Evolutionary conservation across 2,888 invertebrate species (phyloP).

Genomic region (Heliconius hortense): DNA sequence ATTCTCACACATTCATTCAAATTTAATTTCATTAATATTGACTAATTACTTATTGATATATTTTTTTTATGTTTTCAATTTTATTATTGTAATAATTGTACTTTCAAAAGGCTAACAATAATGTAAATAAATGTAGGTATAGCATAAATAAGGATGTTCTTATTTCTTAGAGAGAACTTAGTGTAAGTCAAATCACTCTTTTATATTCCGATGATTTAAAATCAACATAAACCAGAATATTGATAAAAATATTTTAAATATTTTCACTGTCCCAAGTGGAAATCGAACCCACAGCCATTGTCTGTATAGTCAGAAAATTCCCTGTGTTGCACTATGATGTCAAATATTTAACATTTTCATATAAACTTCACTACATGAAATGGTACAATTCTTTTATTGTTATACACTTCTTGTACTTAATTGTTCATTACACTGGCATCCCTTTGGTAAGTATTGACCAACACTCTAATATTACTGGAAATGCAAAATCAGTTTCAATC

Average conservation of each 20-base stretch:
- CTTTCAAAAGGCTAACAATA: background rate
- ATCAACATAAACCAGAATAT: background rate
- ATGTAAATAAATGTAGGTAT: background rate
- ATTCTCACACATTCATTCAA: background rate
- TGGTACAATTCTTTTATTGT: background rate
- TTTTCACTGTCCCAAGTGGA: background rate
- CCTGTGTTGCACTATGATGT: background rate
- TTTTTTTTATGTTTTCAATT: background rate
- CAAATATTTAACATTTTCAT: background rate
- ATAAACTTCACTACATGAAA: conserved; percentile 1
- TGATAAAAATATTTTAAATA: background rate
- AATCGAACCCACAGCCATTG: background rate
- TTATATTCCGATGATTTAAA: background rate
- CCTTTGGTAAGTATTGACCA: conserved; percentile 22
- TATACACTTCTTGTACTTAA: background rate
- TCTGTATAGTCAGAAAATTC: background rate
- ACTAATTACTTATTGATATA: background rate
- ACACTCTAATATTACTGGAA: conserved; percentile 25
- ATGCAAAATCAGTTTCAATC: conserved; percentile 22
- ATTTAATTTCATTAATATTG: background rate
- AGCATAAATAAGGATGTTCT: background rate
- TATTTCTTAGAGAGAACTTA: background rate
- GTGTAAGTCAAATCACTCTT: background rate
- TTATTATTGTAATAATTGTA: background rate
- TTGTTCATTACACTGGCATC: background rate